These are phyloP conservation scores for Listronotus bonariensis DNA, from an alignment of 1,140 invertebrate genomes.

Conservation along the genomic window DNA sequence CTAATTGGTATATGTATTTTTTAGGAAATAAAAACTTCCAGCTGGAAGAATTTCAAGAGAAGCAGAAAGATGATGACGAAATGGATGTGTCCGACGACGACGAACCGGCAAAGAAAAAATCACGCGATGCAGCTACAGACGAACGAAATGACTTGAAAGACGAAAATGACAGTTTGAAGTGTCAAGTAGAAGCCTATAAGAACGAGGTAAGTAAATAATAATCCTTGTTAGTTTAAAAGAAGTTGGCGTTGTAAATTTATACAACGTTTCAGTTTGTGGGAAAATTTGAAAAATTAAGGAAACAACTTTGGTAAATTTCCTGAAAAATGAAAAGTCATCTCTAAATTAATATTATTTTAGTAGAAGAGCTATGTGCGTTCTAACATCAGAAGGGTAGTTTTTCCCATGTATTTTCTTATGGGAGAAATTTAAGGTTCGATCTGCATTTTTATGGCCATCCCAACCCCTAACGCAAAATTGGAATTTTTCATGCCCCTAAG, in stretches of 20 bases:
- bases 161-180: slow-evolving; percentile 88
- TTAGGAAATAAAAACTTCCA: slow-evolving; percentile 80
- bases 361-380: no score
- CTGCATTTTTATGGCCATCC: no score
- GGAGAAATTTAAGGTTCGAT: no score
- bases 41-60: slow-evolving; percentile 72
- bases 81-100: slow-evolving; percentile 83
- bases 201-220: slow-evolving; percentile 71
- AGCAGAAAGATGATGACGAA: slow-evolving; percentile 68
- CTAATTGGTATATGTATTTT: slow-evolving; percentile 33
- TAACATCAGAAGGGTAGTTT: no score
- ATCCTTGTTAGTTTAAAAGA: not conserved
- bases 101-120: slow-evolving; percentile 58
- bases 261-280: no score
- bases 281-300: no score
- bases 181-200: slow-evolving; percentile 92
- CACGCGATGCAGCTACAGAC: slow-evolving; percentile 57
- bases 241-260: slow-evolving; percentile 45
- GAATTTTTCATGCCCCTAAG: no score
- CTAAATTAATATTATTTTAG: no score
- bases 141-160: slow-evolving; percentile 65
- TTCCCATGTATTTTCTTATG: no score
- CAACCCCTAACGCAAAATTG: no score
- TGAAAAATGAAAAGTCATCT: no score
- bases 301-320: no score